Evolutionary conservation across 2,888 invertebrate genomes (phyloP).

Genomic region (Pelosia muscerda): DNA sequence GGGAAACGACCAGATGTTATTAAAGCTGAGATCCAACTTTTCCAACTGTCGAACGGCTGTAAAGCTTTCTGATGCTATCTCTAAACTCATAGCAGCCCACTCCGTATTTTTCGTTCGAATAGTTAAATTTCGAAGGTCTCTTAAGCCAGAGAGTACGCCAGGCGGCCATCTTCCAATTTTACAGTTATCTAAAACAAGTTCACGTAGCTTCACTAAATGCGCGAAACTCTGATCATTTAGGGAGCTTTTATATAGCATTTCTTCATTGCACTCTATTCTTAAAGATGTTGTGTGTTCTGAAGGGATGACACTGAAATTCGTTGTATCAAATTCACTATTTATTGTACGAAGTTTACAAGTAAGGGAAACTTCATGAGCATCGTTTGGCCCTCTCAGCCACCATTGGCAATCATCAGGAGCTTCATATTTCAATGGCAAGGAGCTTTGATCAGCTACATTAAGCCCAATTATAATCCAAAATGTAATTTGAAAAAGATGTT

Average conservation of each 20-base stretch:
- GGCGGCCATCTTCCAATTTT: constrained; percentile 94
- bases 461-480: constrained; percentile 80
- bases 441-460: constrained; percentile 82
- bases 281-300: constrained; percentile 93
- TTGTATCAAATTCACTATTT: constrained; percentile 95
- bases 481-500: constrained; percentile 73
- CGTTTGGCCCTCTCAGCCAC: constrained; percentile 89
- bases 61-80: constrained; percentile 93
- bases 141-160: constrained; percentile 92
- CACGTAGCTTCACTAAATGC: constrained; percentile 92
- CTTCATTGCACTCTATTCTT: constrained; percentile 92
- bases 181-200: constrained; percentile 94
- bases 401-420: constrained; percentile 95
- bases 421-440: constrained; percentile 88
- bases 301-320: constrained; percentile 95
- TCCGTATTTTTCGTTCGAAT: constrained; percentile 94
- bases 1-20: constrained; percentile 96
- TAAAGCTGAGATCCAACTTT: constrained; percentile 93
- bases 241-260: constrained; percentile 92
- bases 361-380: constrained; percentile 91
- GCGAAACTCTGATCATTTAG: constrained; percentile 92
- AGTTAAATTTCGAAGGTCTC: constrained; percentile 94
- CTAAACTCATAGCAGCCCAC: constrained; percentile 94
- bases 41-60: constrained; percentile 92
- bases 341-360: constrained; percentile 93